A percentile compares a stretch with the other conserved stretches of the same genome.
These are phyloP conservation scores for Cinara cedri DNA, from an alignment of 2,888 invertebrate genomes.

Conservation along the genomic window DNA sequence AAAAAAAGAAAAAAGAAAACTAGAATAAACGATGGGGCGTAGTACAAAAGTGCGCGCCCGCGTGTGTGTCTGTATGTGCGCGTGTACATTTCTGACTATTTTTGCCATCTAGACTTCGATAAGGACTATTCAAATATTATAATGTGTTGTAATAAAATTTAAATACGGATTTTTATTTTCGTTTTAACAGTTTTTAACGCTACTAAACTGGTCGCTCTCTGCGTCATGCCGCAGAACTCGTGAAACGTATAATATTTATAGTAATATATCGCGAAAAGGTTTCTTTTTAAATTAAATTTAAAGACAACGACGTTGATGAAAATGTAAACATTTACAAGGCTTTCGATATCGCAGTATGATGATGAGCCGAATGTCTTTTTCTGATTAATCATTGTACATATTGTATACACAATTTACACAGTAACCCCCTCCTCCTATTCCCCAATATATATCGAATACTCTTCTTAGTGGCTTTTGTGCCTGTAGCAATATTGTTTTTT, in stretches of 20 bases:
- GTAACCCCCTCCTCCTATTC: background rate
- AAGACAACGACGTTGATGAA: too few relatives aligned
- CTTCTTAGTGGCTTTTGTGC: background rate
- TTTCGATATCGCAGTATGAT: background rate
- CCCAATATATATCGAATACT: background rate
- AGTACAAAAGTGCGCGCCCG: too few relatives aligned
- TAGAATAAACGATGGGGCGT: too few relatives aligned
- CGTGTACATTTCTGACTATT: background rate
- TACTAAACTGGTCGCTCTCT: too few relatives aligned
- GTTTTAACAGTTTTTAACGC: background rate
- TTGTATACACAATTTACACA: background rate
- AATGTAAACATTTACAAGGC: slow-evolving; percentile 4
- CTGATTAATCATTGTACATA: slow-evolving; percentile 12
- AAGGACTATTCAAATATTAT: too few relatives aligned
- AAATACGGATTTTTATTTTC: background rate
- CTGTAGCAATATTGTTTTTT: background rate
- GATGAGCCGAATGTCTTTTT: background rate
- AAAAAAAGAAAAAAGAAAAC: too few relatives aligned
- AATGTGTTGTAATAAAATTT: background rate
- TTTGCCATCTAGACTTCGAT: background rate
- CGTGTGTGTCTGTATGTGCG: too few relatives aligned
- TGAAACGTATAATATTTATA: too few relatives aligned
- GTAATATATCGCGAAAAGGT: too few relatives aligned
- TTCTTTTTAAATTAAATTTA: background rate
- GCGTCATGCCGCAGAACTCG: background rate